Percentiles rank a stretch among this genome's conserved stretches.
Evolutionary conservation across 1,140 invertebrate genomes (phyloP).

Genomic region (Drosophila hydei): DNA sequence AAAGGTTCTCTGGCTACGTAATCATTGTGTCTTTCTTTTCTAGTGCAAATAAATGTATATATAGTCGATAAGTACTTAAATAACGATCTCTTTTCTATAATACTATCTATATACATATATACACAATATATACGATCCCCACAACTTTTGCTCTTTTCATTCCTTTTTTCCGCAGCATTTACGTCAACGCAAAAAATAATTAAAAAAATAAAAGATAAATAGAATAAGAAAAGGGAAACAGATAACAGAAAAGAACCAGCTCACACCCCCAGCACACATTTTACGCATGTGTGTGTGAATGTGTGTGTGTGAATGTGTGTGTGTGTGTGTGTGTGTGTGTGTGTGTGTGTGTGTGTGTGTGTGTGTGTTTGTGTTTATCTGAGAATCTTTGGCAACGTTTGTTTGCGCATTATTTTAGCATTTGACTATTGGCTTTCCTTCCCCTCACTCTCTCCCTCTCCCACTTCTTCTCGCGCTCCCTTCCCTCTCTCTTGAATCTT

Average conservation of each 20-base stretch:
- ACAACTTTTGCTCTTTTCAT: conserved; percentile 28
- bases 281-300: neutral
- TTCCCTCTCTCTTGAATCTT: neutral
- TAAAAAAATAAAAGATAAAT: conserved; percentile 11
- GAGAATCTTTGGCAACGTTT: conserved; percentile 31
- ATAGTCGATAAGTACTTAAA: neutral
- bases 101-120: neutral
- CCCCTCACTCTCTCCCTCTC: neutral
- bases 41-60: neutral
- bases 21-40: neutral
- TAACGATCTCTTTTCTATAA: neutral
- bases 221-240: conserved; percentile 8
- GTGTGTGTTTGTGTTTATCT: conserved; percentile 4
- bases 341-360: neutral
- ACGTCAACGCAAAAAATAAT: conserved; percentile 25
- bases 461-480: no score
- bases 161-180: conserved; percentile 22
- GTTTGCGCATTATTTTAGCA: conserved; percentile 48
- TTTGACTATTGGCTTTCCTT: neutral
- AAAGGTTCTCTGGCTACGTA: conserved; percentile 2
- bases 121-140: neutral
- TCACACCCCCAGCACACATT: conserved; percentile 34
- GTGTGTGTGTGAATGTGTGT: neutral
- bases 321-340: conserved; percentile 5
- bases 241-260: conserved; percentile 9